Base-by-base conservation (phyloP, 2,797 vertebrate genomes). In the Merluccius polli region DNA sequence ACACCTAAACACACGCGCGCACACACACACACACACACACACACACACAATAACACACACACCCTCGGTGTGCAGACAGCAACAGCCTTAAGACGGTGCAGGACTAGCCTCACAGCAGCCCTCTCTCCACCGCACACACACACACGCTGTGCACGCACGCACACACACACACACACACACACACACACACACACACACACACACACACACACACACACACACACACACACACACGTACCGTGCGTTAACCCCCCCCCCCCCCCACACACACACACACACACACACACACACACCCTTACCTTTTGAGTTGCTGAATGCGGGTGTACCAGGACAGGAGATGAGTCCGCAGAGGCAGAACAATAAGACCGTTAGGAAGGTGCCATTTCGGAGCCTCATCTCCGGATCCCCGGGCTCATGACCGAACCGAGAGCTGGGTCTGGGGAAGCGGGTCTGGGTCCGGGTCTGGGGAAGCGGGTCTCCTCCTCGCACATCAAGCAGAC, bases 351-450 rank as follows among this genome's bases (percentile, higher is more conserved):
- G 93, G 89, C 95, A 96, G 91, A 95, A 95, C 88, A 97, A 93
- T 90, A 96, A 93, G 92, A 96, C 95, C 94, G 97, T 96, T 94
- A 98, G 93, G 95, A 96, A 96, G 93, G 97, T 95, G 94, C 96
- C 95, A 95, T 95, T 95, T 93, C 96, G 94, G 95, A 97, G 95
- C 97, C 96, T 98, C 97, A 98, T 98, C 94, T 96, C 96, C 95
- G 89, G 94, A 89, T 87, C 87, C 87, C 92, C 94, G 94, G 92
- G 89, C 93, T 93, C 96, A 96, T 96, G 95, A 94, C 95, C 95
- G 93, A 92, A 93, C 92, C 87, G 89, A 91, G 90, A 84, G 85
- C 85, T 59, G 48, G 74, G n/a, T 65, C 4, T 8, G 33, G 33
- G 33, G 33, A 8, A 8, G 3, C 8, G 33, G 3, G 3, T 3